These are phyloP conservation scores for Marisa cornuarietis DNA, from an alignment of 1,140 invertebrate genomes.

Conservation along the genomic window DNA sequence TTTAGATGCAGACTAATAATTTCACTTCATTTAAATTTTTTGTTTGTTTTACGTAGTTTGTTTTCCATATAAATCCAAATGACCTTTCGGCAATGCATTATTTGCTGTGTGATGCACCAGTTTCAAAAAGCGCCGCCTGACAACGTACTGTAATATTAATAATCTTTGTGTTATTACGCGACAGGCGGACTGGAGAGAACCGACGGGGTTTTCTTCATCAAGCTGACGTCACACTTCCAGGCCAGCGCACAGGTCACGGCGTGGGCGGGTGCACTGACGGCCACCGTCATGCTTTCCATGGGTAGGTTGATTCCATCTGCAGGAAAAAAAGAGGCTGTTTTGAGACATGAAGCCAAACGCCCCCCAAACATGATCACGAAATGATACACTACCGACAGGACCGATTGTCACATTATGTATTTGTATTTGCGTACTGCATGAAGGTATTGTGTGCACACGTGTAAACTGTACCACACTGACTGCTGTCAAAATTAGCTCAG, in stretches of 20 bases:
- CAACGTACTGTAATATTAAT: background rate
- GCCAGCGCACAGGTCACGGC: constrained; percentile 45
- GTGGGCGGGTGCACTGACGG: constrained; percentile 48
- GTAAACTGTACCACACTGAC: too few species aligned
- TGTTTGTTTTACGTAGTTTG: background rate
- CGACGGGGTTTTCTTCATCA: constrained; percentile 48
- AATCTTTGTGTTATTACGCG: background rate
- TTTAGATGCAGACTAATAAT: background rate
- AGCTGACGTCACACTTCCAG: constrained; percentile 40
- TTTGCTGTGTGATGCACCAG: background rate
- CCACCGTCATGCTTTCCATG: constrained; percentile 31
- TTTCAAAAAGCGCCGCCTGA: too few species aligned
- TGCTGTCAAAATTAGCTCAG: too few species aligned
- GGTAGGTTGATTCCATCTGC: constrained; percentile 24
- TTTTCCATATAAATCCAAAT: background rate
- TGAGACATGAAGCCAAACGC: too few species aligned
- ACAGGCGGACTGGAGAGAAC: constrained; percentile 52
- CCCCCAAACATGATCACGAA: too few species aligned
- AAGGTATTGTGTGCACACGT: too few species aligned
- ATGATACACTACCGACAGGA: too few species aligned
- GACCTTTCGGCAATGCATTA: background rate
- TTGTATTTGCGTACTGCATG: too few species aligned
- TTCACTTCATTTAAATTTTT: background rate
- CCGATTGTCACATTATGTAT: too few species aligned
- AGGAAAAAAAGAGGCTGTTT: too few species aligned